phyloP scores from a whole-genome alignment of 2,797 vertebrate genomes.

The Rhincodon typus region DNA sequence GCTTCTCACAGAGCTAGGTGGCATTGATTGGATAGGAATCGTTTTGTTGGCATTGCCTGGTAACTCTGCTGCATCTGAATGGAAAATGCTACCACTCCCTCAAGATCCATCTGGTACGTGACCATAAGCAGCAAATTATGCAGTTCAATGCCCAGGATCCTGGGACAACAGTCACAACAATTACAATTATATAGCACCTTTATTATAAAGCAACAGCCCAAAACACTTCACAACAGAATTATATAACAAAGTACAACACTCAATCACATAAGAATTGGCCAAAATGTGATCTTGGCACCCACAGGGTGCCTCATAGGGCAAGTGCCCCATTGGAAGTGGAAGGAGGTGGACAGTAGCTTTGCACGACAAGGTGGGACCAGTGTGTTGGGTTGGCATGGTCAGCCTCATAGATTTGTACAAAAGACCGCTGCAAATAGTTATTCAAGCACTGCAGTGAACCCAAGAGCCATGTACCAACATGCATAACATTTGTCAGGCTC shows the following conservation, averaged over 20 bases:
- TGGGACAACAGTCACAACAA: not conserved
- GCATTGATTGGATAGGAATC: not conserved
- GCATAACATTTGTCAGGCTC: no score
- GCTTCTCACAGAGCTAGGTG: not conserved
- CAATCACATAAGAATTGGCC: no score
- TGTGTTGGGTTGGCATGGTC: no score
- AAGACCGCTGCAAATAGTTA: no score
- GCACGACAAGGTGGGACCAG: no score
- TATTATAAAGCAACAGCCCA: not conserved
- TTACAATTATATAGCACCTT: not conserved
- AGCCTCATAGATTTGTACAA: no score
- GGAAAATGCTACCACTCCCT: not conserved
- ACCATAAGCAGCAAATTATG: not conserved
- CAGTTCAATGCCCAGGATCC: not conserved
- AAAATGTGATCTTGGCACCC: no score
- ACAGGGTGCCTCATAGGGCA: no score
- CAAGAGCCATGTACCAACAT: no score
- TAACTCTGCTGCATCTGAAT: not conserved
- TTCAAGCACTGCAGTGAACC: no score
- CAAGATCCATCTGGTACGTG: not conserved
- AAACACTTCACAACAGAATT: not conserved
- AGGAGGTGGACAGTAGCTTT: no score
- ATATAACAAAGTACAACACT: not conserved
- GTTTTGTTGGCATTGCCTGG: not conserved
- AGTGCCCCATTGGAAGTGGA: no score